phyloP scores from a whole-genome alignment of 2,888 invertebrate genomes.

The Microplitis manilae region DNA sequence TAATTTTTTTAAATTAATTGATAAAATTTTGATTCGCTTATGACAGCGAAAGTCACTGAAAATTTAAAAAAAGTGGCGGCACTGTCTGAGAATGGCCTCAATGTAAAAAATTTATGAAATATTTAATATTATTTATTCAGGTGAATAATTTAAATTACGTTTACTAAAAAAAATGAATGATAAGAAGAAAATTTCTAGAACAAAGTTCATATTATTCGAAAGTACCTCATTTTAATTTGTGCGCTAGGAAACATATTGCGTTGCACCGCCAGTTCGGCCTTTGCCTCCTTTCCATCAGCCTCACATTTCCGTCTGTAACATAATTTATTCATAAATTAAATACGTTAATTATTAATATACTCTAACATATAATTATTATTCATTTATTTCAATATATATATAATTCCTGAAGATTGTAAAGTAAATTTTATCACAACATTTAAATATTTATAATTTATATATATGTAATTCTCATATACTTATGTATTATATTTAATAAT shows the following conservation, averaged over 20 bases:
- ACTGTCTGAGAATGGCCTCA: too few relatives aligned
- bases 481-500: not conserved
- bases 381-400: too few relatives aligned
- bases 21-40: too few relatives aligned
- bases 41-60: too few relatives aligned
- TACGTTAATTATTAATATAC: not conserved
- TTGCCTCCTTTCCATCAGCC: conserved; percentile 70
- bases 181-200: conserved; percentile 4
- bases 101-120: too few relatives aligned
- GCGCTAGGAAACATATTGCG: conserved; percentile 72
- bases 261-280: conserved; percentile 68
- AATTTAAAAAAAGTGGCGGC: too few relatives aligned
- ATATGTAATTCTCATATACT: not conserved
- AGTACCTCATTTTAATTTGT: conserved; percentile 71
- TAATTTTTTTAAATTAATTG: too few relatives aligned
- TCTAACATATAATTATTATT: too few relatives aligned
- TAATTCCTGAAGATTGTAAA: too few relatives aligned
- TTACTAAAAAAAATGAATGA: not conserved
- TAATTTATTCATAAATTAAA: conserved; percentile 47
- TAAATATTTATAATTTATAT: not conserved
- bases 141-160: too few relatives aligned
- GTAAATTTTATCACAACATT: too few relatives aligned
- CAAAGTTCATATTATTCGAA: conserved; percentile 8
- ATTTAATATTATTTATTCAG: too few relatives aligned
- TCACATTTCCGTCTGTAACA: conserved; percentile 71